These are phyloP conservation scores for Lobophora halterata DNA, from an alignment of 2,888 invertebrate genomes.

Conservation along the genomic window DNA sequence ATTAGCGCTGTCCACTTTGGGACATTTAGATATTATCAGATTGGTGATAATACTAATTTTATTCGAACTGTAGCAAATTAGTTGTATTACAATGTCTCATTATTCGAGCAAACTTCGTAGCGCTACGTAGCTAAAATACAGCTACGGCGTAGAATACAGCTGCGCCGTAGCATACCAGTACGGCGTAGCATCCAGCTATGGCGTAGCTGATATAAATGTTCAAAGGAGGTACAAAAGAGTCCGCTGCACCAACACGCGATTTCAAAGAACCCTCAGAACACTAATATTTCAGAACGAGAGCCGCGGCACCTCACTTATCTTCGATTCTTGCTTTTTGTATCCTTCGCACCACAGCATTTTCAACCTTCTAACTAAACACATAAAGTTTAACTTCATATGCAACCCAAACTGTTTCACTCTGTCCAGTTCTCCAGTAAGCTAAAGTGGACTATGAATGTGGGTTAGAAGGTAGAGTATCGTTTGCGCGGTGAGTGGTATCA, in stretches of 20 bases:
- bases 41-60: too few species aligned
- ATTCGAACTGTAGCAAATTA: too few species aligned
- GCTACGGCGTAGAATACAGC: constrained; percentile 15
- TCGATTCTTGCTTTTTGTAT: constrained; percentile 52
- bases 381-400: constrained; percentile 38
- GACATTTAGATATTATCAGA: too few species aligned
- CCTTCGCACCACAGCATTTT: constrained; percentile 11
- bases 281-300: constrained; percentile 65
- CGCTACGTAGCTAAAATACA: constrained; percentile 2
- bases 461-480: constrained; percentile 37
- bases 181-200: too few species aligned
- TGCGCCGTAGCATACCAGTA: constrained; percentile 20
- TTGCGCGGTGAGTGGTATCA: constrained; percentile 37
- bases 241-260: constrained; percentile 48
- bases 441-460: constrained; percentile 38
- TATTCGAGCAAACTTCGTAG: too few species aligned
- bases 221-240: constrained; percentile 46
- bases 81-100: too few species aligned
- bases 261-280: constrained; percentile 63
- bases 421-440: constrained; percentile 26
- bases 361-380: constrained; percentile 21
- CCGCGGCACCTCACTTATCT: constrained; percentile 64
- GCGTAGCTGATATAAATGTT: constrained; percentile 38
- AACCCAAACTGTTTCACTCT: constrained; percentile 40
- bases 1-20: too few species aligned